Evolutionary conservation across 2,113 vertebrate genomes (phyloP).

Genomic region (Rhineura floridana): DNA sequence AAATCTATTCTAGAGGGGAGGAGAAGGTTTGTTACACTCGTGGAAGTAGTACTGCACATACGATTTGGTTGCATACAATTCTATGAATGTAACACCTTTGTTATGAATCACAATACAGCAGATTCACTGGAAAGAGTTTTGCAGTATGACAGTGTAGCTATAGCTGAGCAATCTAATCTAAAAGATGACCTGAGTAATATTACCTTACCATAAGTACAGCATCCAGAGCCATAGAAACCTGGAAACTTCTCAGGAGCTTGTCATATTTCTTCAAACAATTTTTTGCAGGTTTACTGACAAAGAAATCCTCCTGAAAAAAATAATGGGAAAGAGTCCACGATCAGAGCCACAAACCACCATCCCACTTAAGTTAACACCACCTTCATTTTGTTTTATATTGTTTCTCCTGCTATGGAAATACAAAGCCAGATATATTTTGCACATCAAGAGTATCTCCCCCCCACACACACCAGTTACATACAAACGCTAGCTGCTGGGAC

Average conservation of each 20-base stretch:
- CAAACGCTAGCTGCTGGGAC: too few species aligned
- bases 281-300: slow-evolving; percentile 86
- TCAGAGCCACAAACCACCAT: neutral
- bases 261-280: slow-evolving; percentile 88
- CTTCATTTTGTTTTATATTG: neutral
- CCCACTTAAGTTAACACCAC: neutral
- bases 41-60: neutral
- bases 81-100: neutral
- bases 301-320: slow-evolving; percentile 87
- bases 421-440: neutral
- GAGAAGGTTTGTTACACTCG: too few species aligned
- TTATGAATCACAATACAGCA: neutral
- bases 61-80: neutral
- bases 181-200: neutral
- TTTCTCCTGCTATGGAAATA: neutral
- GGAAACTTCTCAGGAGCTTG: slow-evolving; percentile 87
- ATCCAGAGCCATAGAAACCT: slow-evolving; percentile 92
- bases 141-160: neutral
- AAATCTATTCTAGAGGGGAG: too few species aligned
- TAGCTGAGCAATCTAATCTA: neutral
- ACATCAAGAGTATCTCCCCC: neutral
- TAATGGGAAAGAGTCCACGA: slow-evolving; percentile 24
- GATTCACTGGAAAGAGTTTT: neutral
- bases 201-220: slow-evolving; percentile 85
- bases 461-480: too few species aligned